Evolutionary conservation across 2,888 invertebrate species (phyloP), one percentile per base, ranked within the genome.

Genomic region (Endomychus coccineus): DNA sequence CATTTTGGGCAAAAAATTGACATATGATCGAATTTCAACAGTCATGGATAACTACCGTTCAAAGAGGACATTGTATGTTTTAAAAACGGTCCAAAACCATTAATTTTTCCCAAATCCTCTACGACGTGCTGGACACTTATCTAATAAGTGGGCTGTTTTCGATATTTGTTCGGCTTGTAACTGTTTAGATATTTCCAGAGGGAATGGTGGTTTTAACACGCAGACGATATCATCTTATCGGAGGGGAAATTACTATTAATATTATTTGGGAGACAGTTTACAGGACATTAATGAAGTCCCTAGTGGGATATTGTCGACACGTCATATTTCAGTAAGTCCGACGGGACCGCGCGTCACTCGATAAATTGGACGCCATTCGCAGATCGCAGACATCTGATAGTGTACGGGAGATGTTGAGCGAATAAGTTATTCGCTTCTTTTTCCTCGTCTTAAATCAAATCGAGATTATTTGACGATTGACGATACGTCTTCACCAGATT

Each of bases 201-300:
- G 30, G 36, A 30, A 24, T 5, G 5, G n/a, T 13, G 17, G 14
- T 3, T 14, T 12, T 12, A 27, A 27, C 25, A 13, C 16, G 16
- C 31, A 21, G 31, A n/a, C 5, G 21, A 30, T 37, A 37, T 37
- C 36, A 15, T 25, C 14, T 10, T 9, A 15, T 13, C 14, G 21
- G 44, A 47, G 59, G 58, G 58, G 57, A 58, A 57, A 60, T 57
- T 56, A 64, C 64, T 64, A 66, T 66, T 66, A 66, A 66, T 66
- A 64, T 65, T 65, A 64, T 66, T 66, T 61, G 59, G 61, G 56
- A 58, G 66, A 65, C 66, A 64, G 59, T 66, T 65, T 65, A 57
- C 65, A 58, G 61, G 64, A 65, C 66, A 66, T 67, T 67, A 67
- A 67, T 67, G 67, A 67, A 62, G 67, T 67, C 67, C 66, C 65